Base-by-base conservation (phyloP, 2,113 vertebrate species). In the Electrona antarctica region DNA sequence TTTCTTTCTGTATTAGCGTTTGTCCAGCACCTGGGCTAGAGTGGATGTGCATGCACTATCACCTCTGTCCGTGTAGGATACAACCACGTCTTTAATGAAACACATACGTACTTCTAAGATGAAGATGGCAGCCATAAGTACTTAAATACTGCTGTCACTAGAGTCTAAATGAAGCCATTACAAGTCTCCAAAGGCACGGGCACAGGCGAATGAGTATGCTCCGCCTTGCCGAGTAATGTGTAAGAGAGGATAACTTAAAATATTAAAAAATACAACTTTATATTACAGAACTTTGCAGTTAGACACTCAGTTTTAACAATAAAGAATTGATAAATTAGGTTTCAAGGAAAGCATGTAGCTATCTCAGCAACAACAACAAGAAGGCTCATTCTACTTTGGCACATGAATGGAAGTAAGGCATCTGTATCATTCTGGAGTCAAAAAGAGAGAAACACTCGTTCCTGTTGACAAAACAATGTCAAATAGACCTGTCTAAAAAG, bases 371-470 rank as follows among this genome's bases (percentile, higher is more conserved):
- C 41, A 77, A 85, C 58, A 79, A 84, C 60, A 71, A 83, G 84
- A 87, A 82, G 82, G 86, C 88, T 80, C 80, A 77, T 87, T 88
- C 90, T 91, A 92, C 89, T 92, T 92, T 93, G 91, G 92, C 91
- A 92, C 90, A 90, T 88, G 89, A 79, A 92, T 90, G 90, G 88
- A 91, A 91, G 87, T 93, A 93, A 93, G 93, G 93, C 93, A 93
- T 92, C 82, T 87, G 89, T 88, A 88, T 89, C 87, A 80, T 90
- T 89, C 85, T 76, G 76, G 74, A 85, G 81, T 82, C 69, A 64
- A 70, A 73, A 63, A 83, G 28, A 65, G 68, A 56, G 85, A 81
- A 85, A 79, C 87, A 87, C 73, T 85, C 83, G 84, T 80, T 68
- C 73, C 80, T 76, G 84, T 80, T 60, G 21, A 67, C 78, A 85